Evolutionary conservation across 1,140 invertebrate genomes (phyloP).

Genomic region (Harpegnathos saltator): DNA sequence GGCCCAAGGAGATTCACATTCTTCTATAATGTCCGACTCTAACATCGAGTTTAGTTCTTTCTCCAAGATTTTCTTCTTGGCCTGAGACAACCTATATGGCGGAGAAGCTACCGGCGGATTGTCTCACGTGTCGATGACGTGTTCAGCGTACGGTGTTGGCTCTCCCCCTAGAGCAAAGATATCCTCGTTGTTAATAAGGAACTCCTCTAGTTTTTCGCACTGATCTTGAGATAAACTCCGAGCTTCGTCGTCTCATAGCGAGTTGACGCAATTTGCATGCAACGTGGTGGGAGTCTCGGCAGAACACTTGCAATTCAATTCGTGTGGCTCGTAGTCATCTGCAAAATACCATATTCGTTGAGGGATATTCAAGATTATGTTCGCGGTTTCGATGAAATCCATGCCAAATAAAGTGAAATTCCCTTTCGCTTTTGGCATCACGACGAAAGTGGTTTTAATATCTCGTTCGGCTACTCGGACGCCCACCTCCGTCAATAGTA

Average conservation of each 20-base stretch:
- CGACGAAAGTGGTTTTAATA: not conserved
- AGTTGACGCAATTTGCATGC: not conserved
- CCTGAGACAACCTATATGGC: not conserved
- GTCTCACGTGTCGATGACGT: not conserved
- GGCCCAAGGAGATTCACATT: slow-evolving; percentile 15
- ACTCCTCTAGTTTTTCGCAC: not conserved
- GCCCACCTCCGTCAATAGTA: not conserved
- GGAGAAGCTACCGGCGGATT: not conserved
- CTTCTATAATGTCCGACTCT: not conserved
- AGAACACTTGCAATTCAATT: not conserved
- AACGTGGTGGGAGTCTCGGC: not conserved
- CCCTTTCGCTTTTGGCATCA: not conserved
- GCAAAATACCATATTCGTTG: slow-evolving; percentile 1
- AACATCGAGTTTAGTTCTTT: not conserved
- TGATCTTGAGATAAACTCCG: not conserved
- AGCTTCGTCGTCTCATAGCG: not conserved
- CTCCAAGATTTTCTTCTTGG: not conserved
- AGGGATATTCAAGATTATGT: not conserved
- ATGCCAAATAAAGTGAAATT: not conserved
- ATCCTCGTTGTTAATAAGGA: not conserved
- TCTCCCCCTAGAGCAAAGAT: slow-evolving; percentile 6
- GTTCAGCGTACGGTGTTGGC: not conserved
- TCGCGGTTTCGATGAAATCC: not conserved
- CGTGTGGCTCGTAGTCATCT: not conserved
- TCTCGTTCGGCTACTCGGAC: not conserved